Evolutionary conservation across 2,797 vertebrate species (phyloP), one percentile per base, ranked within the genome.

Genomic region (Enoplosus armatus): DNA sequence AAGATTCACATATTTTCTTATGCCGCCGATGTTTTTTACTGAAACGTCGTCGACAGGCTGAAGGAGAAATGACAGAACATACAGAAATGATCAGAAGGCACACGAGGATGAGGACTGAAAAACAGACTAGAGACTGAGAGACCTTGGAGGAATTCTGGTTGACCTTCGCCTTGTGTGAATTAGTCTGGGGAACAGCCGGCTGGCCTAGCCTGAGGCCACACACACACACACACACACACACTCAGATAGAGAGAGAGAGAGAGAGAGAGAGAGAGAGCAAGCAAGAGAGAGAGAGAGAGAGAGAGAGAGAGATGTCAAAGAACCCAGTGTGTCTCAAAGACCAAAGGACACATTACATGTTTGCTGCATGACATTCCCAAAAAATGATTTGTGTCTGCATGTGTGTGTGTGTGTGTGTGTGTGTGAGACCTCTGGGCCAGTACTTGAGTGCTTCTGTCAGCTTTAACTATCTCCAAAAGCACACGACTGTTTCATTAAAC

Each of bases 391-490:
- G 50, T 45, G 60, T 72, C 39, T 62, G 39, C 59, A 53, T 58
- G 68, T 51, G 39, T 62, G 66, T 68, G 53, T 67, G 43, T 47
- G 66, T 73, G 63, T 77, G 51, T 43, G 69, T 58, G 51, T 63
- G 63, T 53, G 72, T 53, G 55, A 79, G 82, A 95, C 88, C 95
- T 95, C 93, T 95, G 94, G 95, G 95, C 95, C 94, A 95, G 95
- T 96, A 95, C 96, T 96, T 96, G 96, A 97, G 94, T 93, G 94
- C 94, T 95, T 96, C 96, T 94, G 93, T 96, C 95, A 96, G 95
- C 95, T 96, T 94, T 95, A 89, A 96, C 93, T 93, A 93, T 96
- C 94, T 96, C 93, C 87, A 73, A 85, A 94, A 96, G 94, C 94
- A 95, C 95, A 94, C 92, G 87, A 92, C 89, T 83, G 80, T 95